These are phyloP conservation scores for Atractosteus spatula DNA, from an alignment of 2,113 vertebrate species.

Conservation along the genomic window DNA sequence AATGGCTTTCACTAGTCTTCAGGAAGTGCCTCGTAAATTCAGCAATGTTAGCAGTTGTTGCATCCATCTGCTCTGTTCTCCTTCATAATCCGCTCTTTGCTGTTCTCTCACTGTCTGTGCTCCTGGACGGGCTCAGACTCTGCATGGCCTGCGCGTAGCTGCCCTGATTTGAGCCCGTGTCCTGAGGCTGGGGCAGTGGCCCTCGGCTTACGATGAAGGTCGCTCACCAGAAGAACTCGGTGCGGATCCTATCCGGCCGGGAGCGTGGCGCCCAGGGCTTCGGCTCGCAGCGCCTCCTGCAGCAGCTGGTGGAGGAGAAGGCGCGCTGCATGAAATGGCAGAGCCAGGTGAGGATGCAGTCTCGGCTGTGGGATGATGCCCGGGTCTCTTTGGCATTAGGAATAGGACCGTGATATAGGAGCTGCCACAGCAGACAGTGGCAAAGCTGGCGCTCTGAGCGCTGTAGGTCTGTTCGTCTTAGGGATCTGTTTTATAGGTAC, in stretches of 20 bases:
- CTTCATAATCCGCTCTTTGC: not conserved
- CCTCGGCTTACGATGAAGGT: slow-evolving; percentile 73
- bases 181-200: slow-evolving; percentile 48
- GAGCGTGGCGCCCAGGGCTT: slow-evolving; percentile 84
- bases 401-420: too few relatives aligned
- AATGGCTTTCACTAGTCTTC: too few relatives aligned
- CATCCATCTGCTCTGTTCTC: not conserved
- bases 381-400: too few relatives aligned
- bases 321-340: slow-evolving; percentile 98
- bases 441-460: too few relatives aligned
- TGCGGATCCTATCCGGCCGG: slow-evolving; percentile 87
- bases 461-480: too few relatives aligned
- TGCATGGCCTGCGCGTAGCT: slow-evolving; percentile 64
- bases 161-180: slow-evolving; percentile 53
- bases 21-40: too few relatives aligned
- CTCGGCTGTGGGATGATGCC: too few relatives aligned
- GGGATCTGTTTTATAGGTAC: too few relatives aligned
- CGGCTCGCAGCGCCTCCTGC: slow-evolving; percentile 87
- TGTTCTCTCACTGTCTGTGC: slow-evolving; percentile 49
- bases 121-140: slow-evolving; percentile 57
- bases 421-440: too few relatives aligned
- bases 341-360: slow-evolving; percentile 78
- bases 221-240: slow-evolving; percentile 91
- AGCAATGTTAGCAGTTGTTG: too few relatives aligned
- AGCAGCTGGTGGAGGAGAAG: slow-evolving; percentile 96